phyloP scores from a whole-genome alignment of 1,140 invertebrate genomes.

The Holcopasites calliopsidis region DNA sequence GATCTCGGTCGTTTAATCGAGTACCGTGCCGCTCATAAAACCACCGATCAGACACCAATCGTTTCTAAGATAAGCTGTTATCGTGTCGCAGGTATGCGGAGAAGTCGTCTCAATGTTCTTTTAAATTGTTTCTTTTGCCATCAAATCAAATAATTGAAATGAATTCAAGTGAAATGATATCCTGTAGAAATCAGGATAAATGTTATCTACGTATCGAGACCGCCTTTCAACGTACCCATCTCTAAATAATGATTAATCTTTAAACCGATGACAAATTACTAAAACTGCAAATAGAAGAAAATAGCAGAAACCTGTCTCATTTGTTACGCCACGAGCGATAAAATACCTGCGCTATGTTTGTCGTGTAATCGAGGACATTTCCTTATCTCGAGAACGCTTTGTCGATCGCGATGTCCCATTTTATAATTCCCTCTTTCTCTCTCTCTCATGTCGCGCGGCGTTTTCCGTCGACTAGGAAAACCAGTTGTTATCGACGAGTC shows the following conservation, averaged over 20 bases:
- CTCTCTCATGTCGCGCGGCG: background rate
- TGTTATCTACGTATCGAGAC: constrained; percentile 13
- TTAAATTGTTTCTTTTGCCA: constrained; percentile 20
- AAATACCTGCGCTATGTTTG: background rate
- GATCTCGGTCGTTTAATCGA: background rate
- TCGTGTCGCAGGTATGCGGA: constrained; percentile 7
- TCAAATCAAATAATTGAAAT: too few species aligned
- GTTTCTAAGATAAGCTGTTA: constrained; percentile 24
- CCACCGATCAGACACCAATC: too few species aligned
- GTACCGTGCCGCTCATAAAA: too few species aligned
- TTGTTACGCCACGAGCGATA: background rate
- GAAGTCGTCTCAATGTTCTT: constrained; percentile 24
- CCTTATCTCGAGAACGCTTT: background rate
- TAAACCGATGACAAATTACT: background rate
- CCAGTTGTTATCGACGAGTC: background rate
- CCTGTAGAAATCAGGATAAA: constrained; percentile 17
- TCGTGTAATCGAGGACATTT: constrained; percentile 19
- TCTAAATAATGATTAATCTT: background rate
- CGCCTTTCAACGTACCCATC: background rate
- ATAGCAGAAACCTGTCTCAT: background rate
- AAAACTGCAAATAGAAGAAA: background rate
- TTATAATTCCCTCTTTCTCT: background rate
- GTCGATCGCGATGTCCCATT: constrained; percentile 24
- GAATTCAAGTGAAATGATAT: too few species aligned
- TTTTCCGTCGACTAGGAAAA: constrained; percentile 1